phyloP scores from a whole-genome alignment of 2,797 vertebrate genomes.

The Apodemus agrarius region DNA sequence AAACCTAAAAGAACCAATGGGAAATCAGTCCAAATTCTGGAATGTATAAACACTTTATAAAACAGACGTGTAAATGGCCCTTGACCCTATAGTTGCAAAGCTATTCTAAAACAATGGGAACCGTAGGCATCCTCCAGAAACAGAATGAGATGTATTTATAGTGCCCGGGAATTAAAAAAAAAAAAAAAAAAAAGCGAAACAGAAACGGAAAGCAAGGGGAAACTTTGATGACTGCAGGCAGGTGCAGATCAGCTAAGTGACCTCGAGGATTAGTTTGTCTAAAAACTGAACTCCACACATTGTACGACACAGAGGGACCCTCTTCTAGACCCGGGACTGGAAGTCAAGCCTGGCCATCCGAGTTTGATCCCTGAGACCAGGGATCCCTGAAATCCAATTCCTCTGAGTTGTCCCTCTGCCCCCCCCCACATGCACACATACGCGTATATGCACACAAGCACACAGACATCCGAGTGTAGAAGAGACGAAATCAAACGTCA shows the following conservation, averaged over 20 bases:
- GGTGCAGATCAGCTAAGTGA: not conserved
- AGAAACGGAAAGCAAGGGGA: too few species aligned
- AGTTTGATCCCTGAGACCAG: not conserved
- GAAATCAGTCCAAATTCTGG: not conserved
- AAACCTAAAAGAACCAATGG: not conserved
- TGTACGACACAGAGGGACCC: not conserved
- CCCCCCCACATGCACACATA: not conserved
- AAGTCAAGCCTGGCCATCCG: not conserved
- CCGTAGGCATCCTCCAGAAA: too few species aligned
- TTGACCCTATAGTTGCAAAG: not conserved
- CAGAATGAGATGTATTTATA: not conserved
- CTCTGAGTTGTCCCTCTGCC: not conserved
- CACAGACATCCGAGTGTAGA: not conserved
- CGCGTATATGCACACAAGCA: not conserved
- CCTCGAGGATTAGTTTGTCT: not conserved
- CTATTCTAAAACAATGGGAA: not conserved
- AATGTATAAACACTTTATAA: not conserved
- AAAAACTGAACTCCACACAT: not conserved
- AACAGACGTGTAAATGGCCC: not conserved
- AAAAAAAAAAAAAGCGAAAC: too few species aligned
- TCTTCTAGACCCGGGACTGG: not conserved
- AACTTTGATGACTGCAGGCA: not conserved
- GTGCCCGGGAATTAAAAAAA: not conserved
- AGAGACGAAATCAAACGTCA: not conserved
- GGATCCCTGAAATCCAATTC: not conserved